Percentiles rank a stretch among this genome's conserved stretches.
phyloP scores from a whole-genome alignment of 2,888 invertebrate genomes.

The Pristionchus arcanus region DNA sequence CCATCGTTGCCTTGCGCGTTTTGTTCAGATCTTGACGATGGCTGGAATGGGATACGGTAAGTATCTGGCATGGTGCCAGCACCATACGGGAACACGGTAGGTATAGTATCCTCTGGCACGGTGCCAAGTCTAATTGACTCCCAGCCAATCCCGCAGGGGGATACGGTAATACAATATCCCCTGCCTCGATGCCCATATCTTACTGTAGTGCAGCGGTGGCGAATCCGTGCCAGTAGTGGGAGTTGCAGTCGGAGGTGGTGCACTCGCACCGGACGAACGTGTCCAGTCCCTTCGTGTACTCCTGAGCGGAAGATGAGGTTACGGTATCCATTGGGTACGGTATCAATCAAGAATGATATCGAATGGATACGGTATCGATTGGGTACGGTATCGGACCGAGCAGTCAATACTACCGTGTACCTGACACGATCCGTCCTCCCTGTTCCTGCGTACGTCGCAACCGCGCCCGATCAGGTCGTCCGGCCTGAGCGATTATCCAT shows the following conservation, averaged over 20 bases:
- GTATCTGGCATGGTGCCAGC: not conserved
- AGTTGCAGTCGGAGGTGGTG: constrained; percentile 2
- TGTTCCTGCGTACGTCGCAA: constrained; percentile 6
- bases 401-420: not conserved
- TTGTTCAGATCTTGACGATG: constrained; percentile 7
- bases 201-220: constrained; percentile 16
- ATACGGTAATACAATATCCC: not conserved
- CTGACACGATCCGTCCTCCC: not conserved
- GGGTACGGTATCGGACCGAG: not conserved
- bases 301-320: not conserved
- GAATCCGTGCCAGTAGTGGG: constrained; percentile 45
- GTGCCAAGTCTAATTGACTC: not conserved
- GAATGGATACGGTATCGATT: not conserved
- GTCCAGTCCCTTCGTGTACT: constrained; percentile 33
- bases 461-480: constrained; percentile 5
- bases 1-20: not conserved
- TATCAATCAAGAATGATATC: too few relatives aligned
- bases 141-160: not conserved
- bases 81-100: too few relatives aligned
- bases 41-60: not conserved
- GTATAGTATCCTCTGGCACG: not conserved
- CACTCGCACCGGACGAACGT: constrained; percentile 29
- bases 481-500: constrained; percentile 13
- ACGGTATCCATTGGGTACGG: not conserved
- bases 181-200: not conserved